A percentile compares a stretch with the other conserved stretches of the same genome.
Conservation (phyloP, 1,140 invertebrate species). For the Orchesella cincta region DNA sequence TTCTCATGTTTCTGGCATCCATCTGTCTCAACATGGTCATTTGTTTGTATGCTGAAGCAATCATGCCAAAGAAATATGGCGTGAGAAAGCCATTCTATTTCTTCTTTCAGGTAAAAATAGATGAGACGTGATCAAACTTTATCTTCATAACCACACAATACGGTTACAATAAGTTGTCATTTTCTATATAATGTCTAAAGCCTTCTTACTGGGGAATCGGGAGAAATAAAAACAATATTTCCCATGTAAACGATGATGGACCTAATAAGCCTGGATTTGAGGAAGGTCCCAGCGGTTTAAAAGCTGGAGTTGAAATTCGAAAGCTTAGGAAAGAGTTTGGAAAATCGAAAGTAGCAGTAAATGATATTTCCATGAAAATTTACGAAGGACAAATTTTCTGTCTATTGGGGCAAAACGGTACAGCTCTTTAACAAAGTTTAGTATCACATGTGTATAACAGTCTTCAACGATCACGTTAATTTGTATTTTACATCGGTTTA, state of each 20-base stretch:
- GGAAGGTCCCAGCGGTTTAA: constrained; percentile 32
- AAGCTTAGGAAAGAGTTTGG: constrained; percentile 39
- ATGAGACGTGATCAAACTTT: neutral
- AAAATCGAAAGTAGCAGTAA: constrained; percentile 59
- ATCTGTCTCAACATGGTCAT: constrained; percentile 55
- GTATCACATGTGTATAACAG: neutral
- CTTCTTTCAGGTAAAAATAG: constrained; percentile 62
- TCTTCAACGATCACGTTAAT: neutral
- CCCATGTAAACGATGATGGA: neutral
- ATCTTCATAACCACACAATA: too few species aligned
- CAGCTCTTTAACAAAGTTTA: neutral
- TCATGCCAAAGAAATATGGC: constrained; percentile 72
- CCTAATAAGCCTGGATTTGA: constrained; percentile 30
- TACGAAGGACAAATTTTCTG: constrained; percentile 64
- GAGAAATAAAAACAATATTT: neutral
- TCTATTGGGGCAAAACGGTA: constrained; percentile 60
- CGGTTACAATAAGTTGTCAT: too few species aligned
- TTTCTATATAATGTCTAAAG: neutral
- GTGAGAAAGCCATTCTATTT: constrained; percentile 74
- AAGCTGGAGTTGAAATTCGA: constrained; percentile 31
- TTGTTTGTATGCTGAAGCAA: constrained; percentile 69
- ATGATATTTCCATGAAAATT: constrained; percentile 60
- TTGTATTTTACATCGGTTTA: neutral
- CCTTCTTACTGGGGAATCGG: constrained; percentile 1
- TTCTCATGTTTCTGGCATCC: constrained; percentile 57